These are phyloP conservation scores for Drosophila nr. medialis DNA, from an alignment of 2,888 invertebrate genomes.

Conservation along the genomic window DNA sequence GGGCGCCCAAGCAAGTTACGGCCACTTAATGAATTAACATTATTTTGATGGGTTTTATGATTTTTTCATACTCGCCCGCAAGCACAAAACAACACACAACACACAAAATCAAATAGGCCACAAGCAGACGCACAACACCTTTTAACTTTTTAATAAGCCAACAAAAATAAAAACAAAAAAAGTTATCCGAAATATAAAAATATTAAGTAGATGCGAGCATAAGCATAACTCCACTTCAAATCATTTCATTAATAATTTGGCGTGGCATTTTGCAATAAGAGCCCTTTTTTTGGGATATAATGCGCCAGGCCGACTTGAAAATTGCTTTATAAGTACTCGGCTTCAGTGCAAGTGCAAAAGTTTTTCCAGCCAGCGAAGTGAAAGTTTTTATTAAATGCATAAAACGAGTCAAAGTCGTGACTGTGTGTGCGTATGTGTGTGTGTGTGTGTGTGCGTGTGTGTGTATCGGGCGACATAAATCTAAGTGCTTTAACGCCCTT, in stretches of 20 bases:
- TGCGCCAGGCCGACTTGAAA: slow-evolving; percentile 56
- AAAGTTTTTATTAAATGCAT: slow-evolving; percentile 78
- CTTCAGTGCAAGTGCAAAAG: slow-evolving; percentile 73
- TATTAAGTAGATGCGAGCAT: slow-evolving; percentile 52
- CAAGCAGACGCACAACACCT: slow-evolving; percentile 33
- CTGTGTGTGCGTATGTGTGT: slow-evolving; percentile 36
- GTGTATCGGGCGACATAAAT: slow-evolving; percentile 71
- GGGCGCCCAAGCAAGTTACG: slow-evolving; percentile 74
- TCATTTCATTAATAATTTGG: slow-evolving; percentile 76
- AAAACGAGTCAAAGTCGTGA: slow-evolving; percentile 68
- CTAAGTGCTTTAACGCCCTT: slow-evolving; percentile 78
- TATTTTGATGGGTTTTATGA: slow-evolving; percentile 79
- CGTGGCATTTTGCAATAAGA: slow-evolving; percentile 27
- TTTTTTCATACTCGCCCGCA: slow-evolving; percentile 52
- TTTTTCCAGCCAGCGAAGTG: slow-evolving; percentile 62
- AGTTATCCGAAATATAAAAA: slow-evolving; percentile 7
- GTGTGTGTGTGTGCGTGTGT: slow-evolving; percentile 22
- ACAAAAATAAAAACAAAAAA: slow-evolving; percentile 47
- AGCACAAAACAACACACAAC: slow-evolving; percentile 22
- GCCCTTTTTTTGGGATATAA: slow-evolving; percentile 56
- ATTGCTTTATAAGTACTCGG: slow-evolving; percentile 78
- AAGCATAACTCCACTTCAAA: slow-evolving; percentile 68
- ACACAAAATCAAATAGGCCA: slow-evolving; percentile 20
- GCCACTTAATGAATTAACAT: slow-evolving; percentile 81
- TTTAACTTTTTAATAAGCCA: slow-evolving; percentile 75